Evolutionary conservation across 2,113 vertebrate species (phyloP).

Genomic region (Eleginops maclovinus): DNA sequence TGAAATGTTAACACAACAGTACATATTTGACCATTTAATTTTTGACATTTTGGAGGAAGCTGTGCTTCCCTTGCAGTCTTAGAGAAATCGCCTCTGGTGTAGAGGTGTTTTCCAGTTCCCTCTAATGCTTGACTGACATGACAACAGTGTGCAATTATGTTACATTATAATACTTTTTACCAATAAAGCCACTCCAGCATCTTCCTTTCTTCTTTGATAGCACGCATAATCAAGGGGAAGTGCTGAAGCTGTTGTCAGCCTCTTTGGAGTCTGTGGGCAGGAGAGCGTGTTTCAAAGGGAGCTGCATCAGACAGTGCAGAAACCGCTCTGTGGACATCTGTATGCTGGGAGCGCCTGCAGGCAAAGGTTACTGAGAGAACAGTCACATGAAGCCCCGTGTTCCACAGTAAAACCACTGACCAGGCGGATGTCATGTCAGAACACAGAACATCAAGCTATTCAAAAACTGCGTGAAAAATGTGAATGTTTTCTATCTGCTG

Average conservation of each 20-base stretch:
- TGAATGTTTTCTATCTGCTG: too few species aligned
- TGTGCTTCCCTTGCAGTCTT: too few species aligned
- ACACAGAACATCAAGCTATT: not conserved
- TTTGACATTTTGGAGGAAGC: too few species aligned
- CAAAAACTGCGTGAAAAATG: not conserved
- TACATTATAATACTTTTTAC: conserved; percentile 31
- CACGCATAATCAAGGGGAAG: conserved; percentile 8
- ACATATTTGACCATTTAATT: too few species aligned
- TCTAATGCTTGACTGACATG: conserved; percentile 5
- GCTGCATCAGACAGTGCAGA: conserved; percentile 28
- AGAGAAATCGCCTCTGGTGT: too few species aligned
- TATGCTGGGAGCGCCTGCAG: conserved; percentile 39
- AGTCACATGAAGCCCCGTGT: conserved; percentile 2
- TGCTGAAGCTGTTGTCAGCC: conserved; percentile 1
- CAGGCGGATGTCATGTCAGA: conserved; percentile 3
- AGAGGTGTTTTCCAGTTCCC: too few species aligned
- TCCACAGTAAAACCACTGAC: conserved; percentile 11
- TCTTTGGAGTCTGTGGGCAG: conserved; percentile 9
- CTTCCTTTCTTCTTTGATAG: conserved; percentile 24
- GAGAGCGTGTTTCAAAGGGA: conserved; percentile 31
- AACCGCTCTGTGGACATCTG: conserved; percentile 16
- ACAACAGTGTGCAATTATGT: conserved; percentile 16
- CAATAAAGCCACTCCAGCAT: conserved; percentile 15
- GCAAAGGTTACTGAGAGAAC: conserved; percentile 24
- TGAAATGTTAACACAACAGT: too few species aligned